Conservation (phyloP, 1,140 invertebrate genomes). For the Pseudomyrmex gracilis region DNA sequence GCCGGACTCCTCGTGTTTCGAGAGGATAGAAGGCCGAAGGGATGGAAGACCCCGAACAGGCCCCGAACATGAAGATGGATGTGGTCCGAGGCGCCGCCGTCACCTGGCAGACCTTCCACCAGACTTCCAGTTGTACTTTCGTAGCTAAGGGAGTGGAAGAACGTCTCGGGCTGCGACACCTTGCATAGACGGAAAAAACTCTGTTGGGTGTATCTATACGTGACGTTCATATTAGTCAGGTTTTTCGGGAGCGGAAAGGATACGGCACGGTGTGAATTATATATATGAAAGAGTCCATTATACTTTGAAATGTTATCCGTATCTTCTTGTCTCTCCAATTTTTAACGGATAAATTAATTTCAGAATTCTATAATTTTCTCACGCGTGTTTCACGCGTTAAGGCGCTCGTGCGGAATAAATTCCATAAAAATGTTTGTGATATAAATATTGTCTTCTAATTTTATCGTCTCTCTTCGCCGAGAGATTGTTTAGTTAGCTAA, state of each 20-base stretch:
- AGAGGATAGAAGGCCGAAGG: slow-evolving; percentile 41
- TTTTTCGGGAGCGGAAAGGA: neutral
- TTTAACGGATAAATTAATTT: neutral
- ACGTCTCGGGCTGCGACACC: slow-evolving; percentile 44
- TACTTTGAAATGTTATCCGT: neutral
- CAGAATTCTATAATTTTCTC: neutral
- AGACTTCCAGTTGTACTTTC: slow-evolving; percentile 72
- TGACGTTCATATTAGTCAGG: slow-evolving; percentile 1
- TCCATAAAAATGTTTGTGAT: neutral
- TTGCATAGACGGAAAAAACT: slow-evolving; percentile 31
- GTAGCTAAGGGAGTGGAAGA: neutral
- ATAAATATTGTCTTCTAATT: slow-evolving; percentile 4
- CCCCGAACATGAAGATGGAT: slow-evolving; percentile 81
- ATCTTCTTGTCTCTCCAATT: neutral
- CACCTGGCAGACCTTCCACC: slow-evolving; percentile 80
- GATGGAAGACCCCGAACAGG: slow-evolving; percentile 66
- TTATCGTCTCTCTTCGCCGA: neutral
- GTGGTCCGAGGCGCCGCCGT: slow-evolving; percentile 83
- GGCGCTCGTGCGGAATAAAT: neutral
- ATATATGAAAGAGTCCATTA: neutral
- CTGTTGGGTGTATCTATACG: neutral
- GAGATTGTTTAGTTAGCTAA: neutral
- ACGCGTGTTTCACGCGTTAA: no score
- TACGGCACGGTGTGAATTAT: neutral
- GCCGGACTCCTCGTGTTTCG: slow-evolving; percentile 55